Evolutionary conservation across 2,797 vertebrate species (phyloP).

Genomic region (Danionella dracula): DNA sequence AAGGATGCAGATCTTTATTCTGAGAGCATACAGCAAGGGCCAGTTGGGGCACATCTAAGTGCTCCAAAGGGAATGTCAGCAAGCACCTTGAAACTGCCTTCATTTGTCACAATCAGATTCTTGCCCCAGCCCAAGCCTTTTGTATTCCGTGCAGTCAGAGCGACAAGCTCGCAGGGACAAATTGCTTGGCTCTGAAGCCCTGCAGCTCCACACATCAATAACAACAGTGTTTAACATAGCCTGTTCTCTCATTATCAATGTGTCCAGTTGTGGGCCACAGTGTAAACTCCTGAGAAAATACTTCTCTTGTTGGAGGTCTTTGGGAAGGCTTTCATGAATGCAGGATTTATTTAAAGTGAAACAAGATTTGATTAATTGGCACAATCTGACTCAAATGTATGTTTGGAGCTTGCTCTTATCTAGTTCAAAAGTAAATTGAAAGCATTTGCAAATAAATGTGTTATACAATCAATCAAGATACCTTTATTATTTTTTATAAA

Average conservation of each 20-base stretch:
- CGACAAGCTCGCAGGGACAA: conserved; percentile 53
- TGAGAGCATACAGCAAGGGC: not conserved
- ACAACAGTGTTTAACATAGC: conserved; percentile 14
- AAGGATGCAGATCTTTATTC: conserved; percentile 11
- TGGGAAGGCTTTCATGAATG: not conserved
- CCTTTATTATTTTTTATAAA: too few species aligned
- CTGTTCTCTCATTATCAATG: conserved; percentile 11
- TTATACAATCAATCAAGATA: too few species aligned
- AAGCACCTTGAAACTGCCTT: conserved; percentile 38
- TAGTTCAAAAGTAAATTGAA: too few species aligned
- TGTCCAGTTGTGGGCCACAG: not conserved
- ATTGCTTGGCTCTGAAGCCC: conserved; percentile 52
- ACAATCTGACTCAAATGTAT: not conserved
- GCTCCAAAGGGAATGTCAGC: conserved; percentile 13
- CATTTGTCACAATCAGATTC: conserved; percentile 57
- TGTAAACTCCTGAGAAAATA: not conserved
- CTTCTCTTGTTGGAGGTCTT: not conserved
- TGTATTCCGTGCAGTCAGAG: conserved; percentile 39
- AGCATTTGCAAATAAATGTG: too few species aligned
- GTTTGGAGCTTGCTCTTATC: too few species aligned
- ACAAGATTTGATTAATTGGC: not conserved
- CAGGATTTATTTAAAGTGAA: not conserved
- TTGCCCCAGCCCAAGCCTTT: conserved; percentile 27
- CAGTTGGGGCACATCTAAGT: not conserved
- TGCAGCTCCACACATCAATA: conserved; percentile 48